These are phyloP conservation scores for Agelaius phoeniceus DNA, from an alignment of 2,113 vertebrate genomes.

Conservation along the genomic window DNA sequence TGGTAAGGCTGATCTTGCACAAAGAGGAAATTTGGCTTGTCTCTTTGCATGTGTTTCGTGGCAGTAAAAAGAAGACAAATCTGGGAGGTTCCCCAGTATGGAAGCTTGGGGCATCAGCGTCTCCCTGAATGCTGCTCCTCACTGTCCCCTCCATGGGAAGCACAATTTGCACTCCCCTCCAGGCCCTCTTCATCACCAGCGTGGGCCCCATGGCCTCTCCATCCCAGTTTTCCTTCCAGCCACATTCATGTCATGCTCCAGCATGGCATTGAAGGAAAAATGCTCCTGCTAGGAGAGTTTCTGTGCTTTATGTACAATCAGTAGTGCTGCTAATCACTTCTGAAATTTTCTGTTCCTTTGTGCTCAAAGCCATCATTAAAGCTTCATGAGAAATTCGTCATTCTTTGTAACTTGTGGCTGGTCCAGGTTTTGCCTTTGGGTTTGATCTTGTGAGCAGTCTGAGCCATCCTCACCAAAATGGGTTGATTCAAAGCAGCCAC, in stretches of 20 bases:
- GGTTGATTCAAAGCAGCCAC: not conserved
- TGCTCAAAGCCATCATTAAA: not conserved
- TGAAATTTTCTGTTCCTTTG: not conserved
- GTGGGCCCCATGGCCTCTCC: not conserved
- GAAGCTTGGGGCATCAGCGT: not conserved
- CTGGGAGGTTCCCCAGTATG: fast-evolving
- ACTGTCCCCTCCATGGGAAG: fast-evolving
- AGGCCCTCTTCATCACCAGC: not conserved
- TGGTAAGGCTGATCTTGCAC: not conserved
- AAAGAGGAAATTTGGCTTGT: not conserved
- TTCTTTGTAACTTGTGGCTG: not conserved
- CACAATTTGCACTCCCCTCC: not conserved
- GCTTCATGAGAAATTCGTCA: not conserved
- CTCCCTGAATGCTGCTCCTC: not conserved
- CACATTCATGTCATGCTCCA: fast-evolving
- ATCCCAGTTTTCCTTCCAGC: not conserved
- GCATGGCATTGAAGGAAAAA: fast-evolving
- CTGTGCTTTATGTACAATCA: not conserved
- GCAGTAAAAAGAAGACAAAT: not conserved
- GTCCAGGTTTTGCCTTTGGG: not conserved
- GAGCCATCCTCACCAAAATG: not conserved
- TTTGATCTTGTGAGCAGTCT: not conserved
- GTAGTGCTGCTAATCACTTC: not conserved
- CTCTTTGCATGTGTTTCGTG: not conserved
- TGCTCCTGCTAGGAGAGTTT: not conserved